Base-by-base conservation (phyloP, 2,888 invertebrate species). In the Lamellibrachia satsuma region DNA sequence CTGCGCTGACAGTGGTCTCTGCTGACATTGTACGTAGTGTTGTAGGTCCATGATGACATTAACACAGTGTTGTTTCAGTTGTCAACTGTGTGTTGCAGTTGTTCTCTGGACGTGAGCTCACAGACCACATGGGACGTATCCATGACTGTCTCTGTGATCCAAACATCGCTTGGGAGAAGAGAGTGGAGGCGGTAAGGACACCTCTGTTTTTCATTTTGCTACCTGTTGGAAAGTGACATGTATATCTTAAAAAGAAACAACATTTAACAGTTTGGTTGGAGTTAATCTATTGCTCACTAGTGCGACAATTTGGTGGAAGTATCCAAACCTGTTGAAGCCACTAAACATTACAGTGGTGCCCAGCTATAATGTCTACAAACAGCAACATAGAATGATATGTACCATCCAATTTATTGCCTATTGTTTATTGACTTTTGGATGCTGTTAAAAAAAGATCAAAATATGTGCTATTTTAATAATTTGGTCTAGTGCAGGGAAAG, bases 91-190 rank as follows among this genome's bases (percentile, higher is more conserved):
- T 75, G 75, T 75, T 75, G 22, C 75, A 75, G 75, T n/a, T 75
- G 75, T 75, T 75, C 75, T 98, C 98, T 52, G 97, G 97, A 15
- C 97, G 98, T 94, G 99, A 99, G 94, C 97, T 99, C 91, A 98
- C 98, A 95, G 98, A 98, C 94, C 97, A 98, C 93, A 97, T 98
- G 96, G 97, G 97, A 75, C 97, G 97, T 95, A 97, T 98, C 92
- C 97, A 98, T 95, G 98, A 98, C 3, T 97, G 97, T 90, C 97
- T 99, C 92, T 97, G 98, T 2, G 98, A 99, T 97, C 97, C 98
- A 91, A 98, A 97, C 95, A 98, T 98, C 95, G 98, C 99, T 96
- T 99, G 99, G 99, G 99, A 98, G 97, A 98, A 98, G 96, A 97
- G 99, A 93, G 97, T 98, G n/a, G 99, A 99, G 93, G 98, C 98